Conservation (phyloP, 2,888 invertebrate species). For the Dilophus febrilis region DNA sequence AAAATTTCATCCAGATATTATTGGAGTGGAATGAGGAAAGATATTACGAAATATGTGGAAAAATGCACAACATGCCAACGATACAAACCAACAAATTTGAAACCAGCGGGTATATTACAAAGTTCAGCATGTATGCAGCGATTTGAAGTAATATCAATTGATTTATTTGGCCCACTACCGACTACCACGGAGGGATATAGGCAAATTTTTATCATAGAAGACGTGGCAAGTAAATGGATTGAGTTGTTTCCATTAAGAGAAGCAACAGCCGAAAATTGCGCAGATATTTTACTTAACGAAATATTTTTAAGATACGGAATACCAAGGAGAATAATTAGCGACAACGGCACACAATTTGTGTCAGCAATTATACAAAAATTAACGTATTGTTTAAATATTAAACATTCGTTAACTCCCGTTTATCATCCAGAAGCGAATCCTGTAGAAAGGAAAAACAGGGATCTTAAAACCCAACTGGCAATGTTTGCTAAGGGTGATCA, state of each 20-base stretch:
- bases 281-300: constrained; percentile 10
- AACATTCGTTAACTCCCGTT: constrained; percentile 14
- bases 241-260: constrained; percentile 13
- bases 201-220: constrained; percentile 16
- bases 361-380: constrained; percentile 12
- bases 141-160: constrained; percentile 16
- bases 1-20: constrained; percentile 12
- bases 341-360: constrained; percentile 22
- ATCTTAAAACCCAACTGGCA: constrained; percentile 18
- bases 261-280: constrained; percentile 13
- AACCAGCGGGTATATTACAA: constrained; percentile 19
- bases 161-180: constrained; percentile 16
- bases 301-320: constrained; percentile 18
- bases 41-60: constrained; percentile 14
- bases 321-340: constrained; percentile 18
- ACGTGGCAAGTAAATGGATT: constrained; percentile 13
- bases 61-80: constrained; percentile 17
- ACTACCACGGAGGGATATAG: constrained; percentile 9
- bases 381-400: constrained; percentile 14
- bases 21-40: constrained; percentile 16
- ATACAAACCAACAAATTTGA: constrained; percentile 18
- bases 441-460: constrained; percentile 16
- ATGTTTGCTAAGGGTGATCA: constrained; percentile 19
- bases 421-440: constrained; percentile 19
- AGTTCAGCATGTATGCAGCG: constrained; percentile 15